These are phyloP conservation scores for Clusia tigrina DNA, from an alignment of 2,888 invertebrate species.

Conservation along the genomic window DNA sequence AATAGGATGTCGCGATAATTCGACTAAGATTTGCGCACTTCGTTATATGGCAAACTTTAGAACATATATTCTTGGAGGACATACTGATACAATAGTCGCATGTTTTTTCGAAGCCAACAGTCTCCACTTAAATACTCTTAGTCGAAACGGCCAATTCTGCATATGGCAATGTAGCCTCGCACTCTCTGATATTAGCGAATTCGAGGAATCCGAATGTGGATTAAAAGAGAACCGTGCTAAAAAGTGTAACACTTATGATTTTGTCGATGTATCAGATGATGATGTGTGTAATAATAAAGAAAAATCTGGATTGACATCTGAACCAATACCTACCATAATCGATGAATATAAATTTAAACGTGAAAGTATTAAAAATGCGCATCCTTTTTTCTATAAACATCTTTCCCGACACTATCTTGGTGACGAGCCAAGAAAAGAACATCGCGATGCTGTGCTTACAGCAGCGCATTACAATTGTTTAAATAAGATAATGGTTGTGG, in stretches of 20 bases:
- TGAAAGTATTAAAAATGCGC: conserved; percentile 55
- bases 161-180: conserved; percentile 87
- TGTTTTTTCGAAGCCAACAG: conserved; percentile 89
- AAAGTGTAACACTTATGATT: too few species aligned
- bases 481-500: conserved; percentile 84
- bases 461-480: conserved; percentile 84
- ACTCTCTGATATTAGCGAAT: conserved; percentile 69
- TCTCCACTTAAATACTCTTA: conserved; percentile 83
- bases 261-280: conserved; percentile 70
- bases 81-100: conserved; percentile 83
- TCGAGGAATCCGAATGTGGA: conserved; percentile 59
- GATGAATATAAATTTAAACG: conserved; percentile 64
- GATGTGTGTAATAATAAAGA: conserved; percentile 66
- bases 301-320: conserved; percentile 31
- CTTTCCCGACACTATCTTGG: conserved; percentile 78
- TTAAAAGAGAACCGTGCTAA: too few species aligned
- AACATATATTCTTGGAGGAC: conserved; percentile 80
- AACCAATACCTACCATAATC: conserved; percentile 46
- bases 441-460: conserved; percentile 74
- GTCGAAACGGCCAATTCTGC: conserved; percentile 78
- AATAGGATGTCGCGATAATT: conserved; percentile 90
- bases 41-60: conserved; percentile 79
- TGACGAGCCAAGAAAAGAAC: conserved; percentile 73
- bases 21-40: conserved; percentile 83
- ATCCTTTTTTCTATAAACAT: conserved; percentile 73